These are phyloP conservation scores for Erythrocebus patas DNA, from an alignment of 2,113 vertebrate species.

Conservation along the genomic window DNA sequence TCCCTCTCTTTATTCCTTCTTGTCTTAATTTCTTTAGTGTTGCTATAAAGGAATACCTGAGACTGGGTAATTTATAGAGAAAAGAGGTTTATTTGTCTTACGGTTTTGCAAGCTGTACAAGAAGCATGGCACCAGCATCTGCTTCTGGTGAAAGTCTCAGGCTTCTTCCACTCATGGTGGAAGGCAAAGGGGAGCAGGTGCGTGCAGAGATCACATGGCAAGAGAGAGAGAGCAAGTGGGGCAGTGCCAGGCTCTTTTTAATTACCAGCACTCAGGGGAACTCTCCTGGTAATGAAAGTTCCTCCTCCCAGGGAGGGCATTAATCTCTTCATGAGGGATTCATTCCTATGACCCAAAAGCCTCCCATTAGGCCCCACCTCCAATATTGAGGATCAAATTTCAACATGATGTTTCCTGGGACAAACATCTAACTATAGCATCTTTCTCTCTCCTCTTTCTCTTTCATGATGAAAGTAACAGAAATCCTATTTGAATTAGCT, in stretches of 20 bases:
- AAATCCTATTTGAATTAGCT: not conserved
- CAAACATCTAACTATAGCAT: not conserved
- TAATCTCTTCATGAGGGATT: not conserved
- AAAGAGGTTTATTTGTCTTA: not conserved
- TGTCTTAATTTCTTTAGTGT: not conserved
- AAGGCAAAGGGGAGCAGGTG: not conserved
- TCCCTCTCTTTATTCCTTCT: not conserved
- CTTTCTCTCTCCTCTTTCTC: not conserved
- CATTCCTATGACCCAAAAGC: not conserved
- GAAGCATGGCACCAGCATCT: not conserved
- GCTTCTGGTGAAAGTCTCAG: not conserved
- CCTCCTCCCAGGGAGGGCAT: not conserved
- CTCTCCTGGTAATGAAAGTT: not conserved
- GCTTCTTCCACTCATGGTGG: not conserved
- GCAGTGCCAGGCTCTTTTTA: not conserved
- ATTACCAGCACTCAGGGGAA: not conserved
- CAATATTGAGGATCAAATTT: not conserved
- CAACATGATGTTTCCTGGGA: not conserved
- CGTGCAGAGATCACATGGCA: not conserved
- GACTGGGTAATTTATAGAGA: not conserved
- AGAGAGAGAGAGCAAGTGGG: not conserved
- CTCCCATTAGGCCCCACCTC: not conserved
- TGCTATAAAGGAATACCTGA: not conserved
- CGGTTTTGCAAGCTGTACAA: not conserved
- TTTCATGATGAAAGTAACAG: not conserved